Base-by-base conservation (phyloP, 1,140 invertebrate genomes). In the Charaxes varanes region DNA sequence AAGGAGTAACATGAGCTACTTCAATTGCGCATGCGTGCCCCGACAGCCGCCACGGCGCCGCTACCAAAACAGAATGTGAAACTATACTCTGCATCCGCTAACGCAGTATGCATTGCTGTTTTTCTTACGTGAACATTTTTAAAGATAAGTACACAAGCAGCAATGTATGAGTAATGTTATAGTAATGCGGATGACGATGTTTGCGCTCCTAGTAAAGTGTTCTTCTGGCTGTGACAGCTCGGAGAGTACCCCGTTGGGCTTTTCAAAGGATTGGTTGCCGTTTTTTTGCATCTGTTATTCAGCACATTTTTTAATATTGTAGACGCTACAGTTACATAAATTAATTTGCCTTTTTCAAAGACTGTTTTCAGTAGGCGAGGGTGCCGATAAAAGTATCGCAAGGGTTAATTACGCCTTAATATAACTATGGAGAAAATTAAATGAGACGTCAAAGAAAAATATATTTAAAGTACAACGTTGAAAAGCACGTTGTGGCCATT, bases 271-370 rank as follows among this genome's bases (percentile, higher is more conserved):
- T 68, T 66, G 71, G 56, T 48, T 52, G 65, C 56, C 62, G 76
- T 78, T 74, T 72, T 81, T 80, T 78, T 78, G 62, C 66, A 62
- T 61, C 63, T 62, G 62, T 67, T 59, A 59, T 50, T 62, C 54
- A 59, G 63, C 65, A 67, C 61, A n/a, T 61, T 74, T 76, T 67
- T 48, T 59, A 73, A 79, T 77, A 77, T 77, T 70, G 72, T 72
- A 79, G 70, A 71, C 55, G 66, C 50, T 77, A 64, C 73, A 77
- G 66, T 49, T 77, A 64, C 73, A 77, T 79, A 66, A 73, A 77
- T 79, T 76, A 82, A 77, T 78, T 79, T 79, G 66, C 65, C 61
- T 57, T 71, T 72, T 69, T n/a, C n/a, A n/a, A n/a, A n/a, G n/a
- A n/a, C n/a, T n/a, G n/a, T n/a, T n/a, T n/a, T n/a, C n/a, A n/a